Conservation (phyloP, 2,888 invertebrate genomes). For the Protodeltote pygarga region DNA sequence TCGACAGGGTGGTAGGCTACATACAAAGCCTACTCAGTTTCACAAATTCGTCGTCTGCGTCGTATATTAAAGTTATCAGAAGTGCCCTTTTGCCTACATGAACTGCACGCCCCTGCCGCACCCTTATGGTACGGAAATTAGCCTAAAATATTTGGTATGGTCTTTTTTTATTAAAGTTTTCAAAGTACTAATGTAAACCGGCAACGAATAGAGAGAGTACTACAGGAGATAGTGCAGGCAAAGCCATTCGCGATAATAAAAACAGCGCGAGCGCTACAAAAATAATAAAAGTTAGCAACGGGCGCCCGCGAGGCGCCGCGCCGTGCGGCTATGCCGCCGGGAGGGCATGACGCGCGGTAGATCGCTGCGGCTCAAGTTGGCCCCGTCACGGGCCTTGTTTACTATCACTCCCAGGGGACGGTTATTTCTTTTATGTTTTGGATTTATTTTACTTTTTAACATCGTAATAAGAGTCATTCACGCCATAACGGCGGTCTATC, state of each 20-base stretch:
- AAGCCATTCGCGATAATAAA: slow-evolving; percentile 73
- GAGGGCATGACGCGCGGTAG: slow-evolving; percentile 50
- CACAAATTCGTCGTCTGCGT: no score
- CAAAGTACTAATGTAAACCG: slow-evolving; percentile 34
- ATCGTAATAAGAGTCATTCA: slow-evolving; percentile 59
- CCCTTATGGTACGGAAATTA: no score
- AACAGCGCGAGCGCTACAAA: slow-evolving; percentile 73
- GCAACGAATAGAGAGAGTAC: slow-evolving; percentile 50
- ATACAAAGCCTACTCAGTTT: no score
- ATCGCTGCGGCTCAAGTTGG: slow-evolving; percentile 52
- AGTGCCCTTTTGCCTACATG: no score
- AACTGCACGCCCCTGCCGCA: no score
- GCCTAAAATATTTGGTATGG: no score
- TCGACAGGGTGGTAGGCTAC: no score
- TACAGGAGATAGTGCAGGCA: slow-evolving; percentile 58
- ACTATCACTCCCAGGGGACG: slow-evolving; percentile 68
- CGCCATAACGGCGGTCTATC: slow-evolving; percentile 11
- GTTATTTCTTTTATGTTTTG: slow-evolving; percentile 67
- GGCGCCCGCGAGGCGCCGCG: slow-evolving; percentile 71
- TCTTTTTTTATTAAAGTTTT: no score
- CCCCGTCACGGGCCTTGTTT: slow-evolving; percentile 70
- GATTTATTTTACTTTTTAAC: slow-evolving; percentile 61
- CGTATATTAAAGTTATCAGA: no score
- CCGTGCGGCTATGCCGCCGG: slow-evolving; percentile 51
- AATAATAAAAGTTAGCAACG: slow-evolving; percentile 80